Conservation (phyloP, 64 coral and sea anemone species). For the Anthopleura sola region DNA sequence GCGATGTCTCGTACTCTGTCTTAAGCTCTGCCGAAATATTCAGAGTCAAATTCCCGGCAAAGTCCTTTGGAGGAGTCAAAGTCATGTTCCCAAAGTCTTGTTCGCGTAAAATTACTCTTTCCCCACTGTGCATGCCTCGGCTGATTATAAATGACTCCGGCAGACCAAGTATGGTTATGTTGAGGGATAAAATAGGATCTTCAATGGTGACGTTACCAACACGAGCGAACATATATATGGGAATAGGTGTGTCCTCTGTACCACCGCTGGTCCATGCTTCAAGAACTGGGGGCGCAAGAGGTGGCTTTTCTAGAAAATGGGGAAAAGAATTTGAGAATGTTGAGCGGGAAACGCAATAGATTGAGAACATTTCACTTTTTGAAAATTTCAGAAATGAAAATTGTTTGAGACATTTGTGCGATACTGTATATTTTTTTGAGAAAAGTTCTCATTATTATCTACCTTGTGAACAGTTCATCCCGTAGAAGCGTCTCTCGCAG, state of each 20-base stretch:
- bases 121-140: conserved; percentile 18
- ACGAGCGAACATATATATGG: conserved; percentile 32
- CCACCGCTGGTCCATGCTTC: conserved; percentile 30
- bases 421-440: too few species aligned
- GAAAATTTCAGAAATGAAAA: too few species aligned
- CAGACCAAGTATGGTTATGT: conserved; percentile 29
- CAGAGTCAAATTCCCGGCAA: conserved; percentile 29
- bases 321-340: too few species aligned
- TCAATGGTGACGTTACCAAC: neutral
- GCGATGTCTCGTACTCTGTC: neutral
- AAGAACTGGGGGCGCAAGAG: conserved; percentile 24
- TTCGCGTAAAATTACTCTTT: neutral
- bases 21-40: conserved; percentile 1
- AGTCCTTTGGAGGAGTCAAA: conserved; percentile 18
- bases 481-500: conserved; percentile 52
- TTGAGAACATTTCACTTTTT: too few species aligned
- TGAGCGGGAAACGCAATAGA: too few species aligned
- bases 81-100: conserved; percentile 33
- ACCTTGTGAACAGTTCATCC: conserved; percentile 64
- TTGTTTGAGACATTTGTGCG: too few species aligned
- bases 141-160: conserved; percentile 16
- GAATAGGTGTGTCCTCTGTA: conserved; percentile 19
- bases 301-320: conserved; percentile 26
- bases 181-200: neutral
- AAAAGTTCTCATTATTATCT: neutral